A percentile compares a stretch with the other conserved stretches of the same genome.
These are phyloP conservation scores for Rhyacophila brunnea DNA, from an alignment of 1,140 invertebrate species.

Conservation along the genomic window DNA sequence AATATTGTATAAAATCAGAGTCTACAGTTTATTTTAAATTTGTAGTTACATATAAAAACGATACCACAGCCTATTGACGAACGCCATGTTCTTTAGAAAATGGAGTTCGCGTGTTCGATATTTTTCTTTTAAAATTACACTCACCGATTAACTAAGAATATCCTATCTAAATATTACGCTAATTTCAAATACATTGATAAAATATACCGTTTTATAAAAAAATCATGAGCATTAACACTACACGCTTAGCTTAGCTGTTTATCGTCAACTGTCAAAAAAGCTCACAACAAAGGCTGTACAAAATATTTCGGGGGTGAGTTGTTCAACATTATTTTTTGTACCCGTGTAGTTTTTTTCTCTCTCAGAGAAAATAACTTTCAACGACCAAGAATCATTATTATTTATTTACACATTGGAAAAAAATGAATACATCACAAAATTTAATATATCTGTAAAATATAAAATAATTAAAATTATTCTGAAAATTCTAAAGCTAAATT, in stretches of 20 bases:
- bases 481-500: too few species aligned
- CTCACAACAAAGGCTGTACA: conserved; percentile 47
- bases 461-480: too few species aligned
- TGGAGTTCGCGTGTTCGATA: conserved; percentile 16
- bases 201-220: conserved; percentile 11
- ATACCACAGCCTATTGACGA: not conserved
- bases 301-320: not conserved
- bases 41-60: not conserved
- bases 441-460: too few species aligned
- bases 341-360: too few species aligned
- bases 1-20: too few species aligned
- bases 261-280: conserved; percentile 50
- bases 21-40: not conserved
- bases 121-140: conserved; percentile 15
- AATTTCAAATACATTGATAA: not conserved
- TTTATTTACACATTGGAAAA: too few species aligned
- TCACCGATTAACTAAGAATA: conserved; percentile 9
- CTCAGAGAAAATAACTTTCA: too few species aligned
- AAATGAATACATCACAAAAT: too few species aligned
- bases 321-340: not conserved
- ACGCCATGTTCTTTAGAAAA: conserved; percentile 25
- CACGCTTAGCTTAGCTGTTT: conserved; percentile 5
- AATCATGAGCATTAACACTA: conserved; percentile 8
- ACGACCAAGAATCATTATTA: too few species aligned
- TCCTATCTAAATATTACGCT: not conserved